Percentiles rank a stretch among this genome's conserved stretches.
Evolutionary conservation across 2,888 invertebrate genomes (phyloP).

Genomic region (Drosophila monieri): DNA sequence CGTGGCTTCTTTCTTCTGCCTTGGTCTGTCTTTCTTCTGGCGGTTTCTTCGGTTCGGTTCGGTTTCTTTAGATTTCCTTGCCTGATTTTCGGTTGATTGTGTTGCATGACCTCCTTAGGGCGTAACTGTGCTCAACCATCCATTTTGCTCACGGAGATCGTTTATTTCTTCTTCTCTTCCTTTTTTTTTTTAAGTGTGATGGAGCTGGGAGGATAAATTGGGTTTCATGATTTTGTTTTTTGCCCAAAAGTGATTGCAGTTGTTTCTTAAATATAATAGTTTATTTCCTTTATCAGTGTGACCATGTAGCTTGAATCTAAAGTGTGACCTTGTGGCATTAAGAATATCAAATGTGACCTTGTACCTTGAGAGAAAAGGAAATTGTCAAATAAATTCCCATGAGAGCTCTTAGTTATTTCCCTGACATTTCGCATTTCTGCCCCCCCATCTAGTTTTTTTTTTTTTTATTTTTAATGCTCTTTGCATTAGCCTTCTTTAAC

Average conservation of each 20-base stretch:
- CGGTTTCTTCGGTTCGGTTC: slow-evolving; percentile 21
- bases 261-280: background rate
- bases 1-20: slow-evolving; percentile 32
- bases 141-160: slow-evolving; percentile 34
- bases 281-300: background rate
- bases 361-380: slow-evolving; percentile 1
- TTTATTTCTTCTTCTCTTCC: slow-evolving; percentile 34
- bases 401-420: background rate
- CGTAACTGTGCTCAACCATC: slow-evolving; percentile 74
- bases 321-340: background rate
- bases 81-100: slow-evolving; percentile 14
- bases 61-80: slow-evolving; percentile 19
- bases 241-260: background rate
- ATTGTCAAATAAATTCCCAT: background rate
- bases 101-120: slow-evolving; percentile 71
- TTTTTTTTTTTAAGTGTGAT: slow-evolving; percentile 3
- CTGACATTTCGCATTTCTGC: background rate
- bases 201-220: slow-evolving; percentile 1
- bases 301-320: background rate
- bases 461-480: slow-evolving; percentile 23
- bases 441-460: no score
- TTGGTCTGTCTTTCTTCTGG: slow-evolving; percentile 22
- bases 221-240: background rate
- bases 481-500: slow-evolving; percentile 40
- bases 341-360: background rate